Evolutionary conservation across 2,888 invertebrate species (phyloP).

Genomic region (Lampropteryx suffumata): DNA sequence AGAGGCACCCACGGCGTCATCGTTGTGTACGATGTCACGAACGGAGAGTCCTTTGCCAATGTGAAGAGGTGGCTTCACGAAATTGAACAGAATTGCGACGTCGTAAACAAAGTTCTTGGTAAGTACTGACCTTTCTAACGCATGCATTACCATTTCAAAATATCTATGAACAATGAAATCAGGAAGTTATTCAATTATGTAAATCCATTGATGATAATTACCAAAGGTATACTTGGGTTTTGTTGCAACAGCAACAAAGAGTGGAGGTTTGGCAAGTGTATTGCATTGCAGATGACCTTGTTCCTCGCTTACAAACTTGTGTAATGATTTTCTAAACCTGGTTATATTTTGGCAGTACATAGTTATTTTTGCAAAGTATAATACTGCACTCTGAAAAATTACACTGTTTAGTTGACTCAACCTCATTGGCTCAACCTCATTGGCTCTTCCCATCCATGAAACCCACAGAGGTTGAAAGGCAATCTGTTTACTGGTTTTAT

Average conservation of each 20-base stretch:
- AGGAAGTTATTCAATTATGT: slow-evolving; percentile 32
- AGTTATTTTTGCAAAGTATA: too few species aligned
- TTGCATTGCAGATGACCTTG: slow-evolving; percentile 19
- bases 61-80: slow-evolving; percentile 99
- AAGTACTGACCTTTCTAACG: slow-evolving; percentile 44
- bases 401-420: too few species aligned
- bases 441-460: too few species aligned
- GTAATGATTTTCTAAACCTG: slow-evolving; percentile 25
- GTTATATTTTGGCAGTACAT: slow-evolving; percentile 8
- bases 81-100: slow-evolving; percentile 99
- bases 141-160: slow-evolving; percentile 3
- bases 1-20: slow-evolving; percentile 99
- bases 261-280: slow-evolving; percentile 9
- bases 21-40: slow-evolving; percentile 99
- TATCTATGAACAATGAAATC: slow-evolving; percentile 17
- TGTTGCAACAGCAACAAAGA: slow-evolving; percentile 15
- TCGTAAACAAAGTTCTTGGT: slow-evolving; percentile 98
- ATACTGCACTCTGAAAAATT: too few species aligned
- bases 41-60: slow-evolving; percentile 99
- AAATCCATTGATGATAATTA: slow-evolving; percentile 28
- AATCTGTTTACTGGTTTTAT: too few species aligned
- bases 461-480: too few species aligned
- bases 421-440: too few species aligned
- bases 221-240: slow-evolving; percentile 21
- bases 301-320: slow-evolving; percentile 7